Evolutionary conservation across 1,140 invertebrate species (phyloP).

Genomic region (Maconellicoccus hirsutus): DNA sequence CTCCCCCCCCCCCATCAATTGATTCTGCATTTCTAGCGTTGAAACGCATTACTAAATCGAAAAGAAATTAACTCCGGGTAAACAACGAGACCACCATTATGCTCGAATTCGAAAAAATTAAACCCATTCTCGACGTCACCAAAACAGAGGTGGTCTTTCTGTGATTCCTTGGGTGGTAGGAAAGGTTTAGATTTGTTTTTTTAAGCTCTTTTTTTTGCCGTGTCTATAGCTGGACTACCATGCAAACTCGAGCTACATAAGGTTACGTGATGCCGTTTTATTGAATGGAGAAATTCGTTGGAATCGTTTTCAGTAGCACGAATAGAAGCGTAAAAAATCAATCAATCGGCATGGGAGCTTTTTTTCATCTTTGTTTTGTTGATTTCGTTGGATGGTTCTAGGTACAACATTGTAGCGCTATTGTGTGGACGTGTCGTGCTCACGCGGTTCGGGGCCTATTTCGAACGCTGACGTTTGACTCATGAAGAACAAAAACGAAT

Average conservation of each 20-base stretch:
- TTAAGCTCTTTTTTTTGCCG: neutral
- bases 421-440: constrained; percentile 1
- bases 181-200: neutral
- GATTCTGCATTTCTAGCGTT: too few relatives aligned
- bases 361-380: neutral
- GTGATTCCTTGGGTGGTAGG: neutral
- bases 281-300: neutral
- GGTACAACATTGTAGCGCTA: neutral
- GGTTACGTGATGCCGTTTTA: neutral
- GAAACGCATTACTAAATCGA: too few relatives aligned
- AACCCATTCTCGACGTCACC: neutral
- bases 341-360: constrained; percentile 2
- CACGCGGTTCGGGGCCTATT: neutral
- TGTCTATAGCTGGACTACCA: neutral
- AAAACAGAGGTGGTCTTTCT: neutral
- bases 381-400: neutral
- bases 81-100: too few relatives aligned
- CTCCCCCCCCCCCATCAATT: too few relatives aligned
- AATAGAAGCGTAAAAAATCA: neutral
- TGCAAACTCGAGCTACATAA: neutral
- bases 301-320: neutral
- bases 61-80: too few relatives aligned
- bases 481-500: neutral
- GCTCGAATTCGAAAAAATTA: neutral
- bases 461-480: neutral